These are phyloP conservation scores for Anolis carolinensis DNA, from an alignment of 2,113 vertebrate species.

Conservation along the genomic window DNA sequence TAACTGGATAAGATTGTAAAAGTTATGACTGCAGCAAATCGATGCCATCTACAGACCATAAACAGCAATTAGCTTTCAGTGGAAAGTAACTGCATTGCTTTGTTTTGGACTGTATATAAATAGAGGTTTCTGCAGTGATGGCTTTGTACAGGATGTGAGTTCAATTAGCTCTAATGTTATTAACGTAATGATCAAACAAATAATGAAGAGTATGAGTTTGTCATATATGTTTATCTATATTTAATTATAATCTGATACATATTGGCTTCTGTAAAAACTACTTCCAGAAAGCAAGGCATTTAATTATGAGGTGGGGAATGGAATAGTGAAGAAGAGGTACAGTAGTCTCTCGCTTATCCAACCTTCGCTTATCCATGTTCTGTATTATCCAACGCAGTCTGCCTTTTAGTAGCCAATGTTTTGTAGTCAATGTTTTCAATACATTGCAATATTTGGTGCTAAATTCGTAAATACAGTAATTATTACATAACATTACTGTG, in stretches of 20 bases:
- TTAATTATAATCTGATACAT: neutral
- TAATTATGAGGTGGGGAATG: no score
- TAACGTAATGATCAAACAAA: neutral
- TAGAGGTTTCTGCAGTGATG: neutral
- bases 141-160: neutral
- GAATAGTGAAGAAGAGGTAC: no score
- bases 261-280: no score
- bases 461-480: no score
- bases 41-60: conserved; percentile 16
- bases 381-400: no score
- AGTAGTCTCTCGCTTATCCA: no score
- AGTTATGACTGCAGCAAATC: neutral
- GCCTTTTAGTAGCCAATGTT: no score
- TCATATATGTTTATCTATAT: neutral
- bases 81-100: neutral
- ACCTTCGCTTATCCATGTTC: no score
- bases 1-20: neutral
- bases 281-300: no score
- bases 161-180: neutral
- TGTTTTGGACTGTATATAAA: neutral
- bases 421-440: no score
- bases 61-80: neutral
- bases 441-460: no score
- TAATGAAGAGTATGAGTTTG: neutral
- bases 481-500: no score